These are phyloP conservation scores for Cettia cetti DNA, from an alignment of 2,113 vertebrate species.

Conservation along the genomic window DNA sequence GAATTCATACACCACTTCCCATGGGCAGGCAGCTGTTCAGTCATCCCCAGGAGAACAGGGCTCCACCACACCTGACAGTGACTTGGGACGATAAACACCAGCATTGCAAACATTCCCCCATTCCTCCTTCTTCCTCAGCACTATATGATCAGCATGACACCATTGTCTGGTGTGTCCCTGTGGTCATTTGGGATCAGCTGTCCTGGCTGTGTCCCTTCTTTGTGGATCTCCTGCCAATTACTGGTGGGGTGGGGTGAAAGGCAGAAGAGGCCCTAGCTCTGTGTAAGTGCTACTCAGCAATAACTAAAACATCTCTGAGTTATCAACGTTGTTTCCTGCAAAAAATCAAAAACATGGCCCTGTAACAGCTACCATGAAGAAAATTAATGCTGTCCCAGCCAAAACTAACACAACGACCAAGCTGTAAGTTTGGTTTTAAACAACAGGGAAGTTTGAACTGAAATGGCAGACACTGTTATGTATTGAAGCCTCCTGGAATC, in stretches of 20 bases:
- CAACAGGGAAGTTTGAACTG: background rate
- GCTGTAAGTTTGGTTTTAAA: background rate
- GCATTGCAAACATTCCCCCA: rapidly evolving
- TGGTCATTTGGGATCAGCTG: background rate
- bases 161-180: background rate
- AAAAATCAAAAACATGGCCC: background rate
- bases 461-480: background rate
- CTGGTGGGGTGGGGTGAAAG: background rate
- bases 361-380: background rate
- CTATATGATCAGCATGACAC: background rate
- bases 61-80: background rate
- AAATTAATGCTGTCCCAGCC: rapidly evolving
- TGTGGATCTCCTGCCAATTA: rapidly evolving
- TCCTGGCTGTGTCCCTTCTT: background rate
- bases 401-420: background rate
- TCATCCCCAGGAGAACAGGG: background rate
- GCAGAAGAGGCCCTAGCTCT: background rate
- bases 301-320: background rate
- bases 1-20: background rate
- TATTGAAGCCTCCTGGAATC: background rate
- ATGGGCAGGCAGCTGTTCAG: background rate
- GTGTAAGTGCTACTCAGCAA: background rate
- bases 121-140: background rate
- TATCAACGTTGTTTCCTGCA: background rate
- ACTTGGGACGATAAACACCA: background rate